Evolutionary conservation across 37 sponge, comb jelly and placozoan genomes (phyloP).

Genomic region (Halisarca cf. caerulea): DNA sequence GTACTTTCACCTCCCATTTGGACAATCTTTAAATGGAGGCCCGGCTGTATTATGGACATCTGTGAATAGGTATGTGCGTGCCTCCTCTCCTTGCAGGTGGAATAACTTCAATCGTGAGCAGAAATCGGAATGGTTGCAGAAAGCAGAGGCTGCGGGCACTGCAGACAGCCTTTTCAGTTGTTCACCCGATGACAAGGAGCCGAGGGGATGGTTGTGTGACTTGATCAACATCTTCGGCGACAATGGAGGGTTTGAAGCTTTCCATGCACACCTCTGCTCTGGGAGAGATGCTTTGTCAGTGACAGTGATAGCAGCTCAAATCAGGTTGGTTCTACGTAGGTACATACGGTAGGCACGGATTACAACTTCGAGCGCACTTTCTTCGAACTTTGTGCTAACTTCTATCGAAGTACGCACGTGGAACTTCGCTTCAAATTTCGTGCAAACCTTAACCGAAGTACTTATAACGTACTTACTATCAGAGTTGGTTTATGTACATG

Average conservation of each 20-base stretch:
- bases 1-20: no score
- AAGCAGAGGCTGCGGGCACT: background rate
- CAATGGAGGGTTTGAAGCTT: slow-evolving; percentile 71
- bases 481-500: no score
- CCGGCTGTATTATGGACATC: background rate
- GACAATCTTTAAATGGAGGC: background rate
- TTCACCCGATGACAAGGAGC: background rate
- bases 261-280: slow-evolving; percentile 60
- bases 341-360: background rate
- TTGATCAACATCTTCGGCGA: slow-evolving; percentile 90
- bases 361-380: no score
- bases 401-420: no score
- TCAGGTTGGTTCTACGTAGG: slow-evolving; percentile 49
- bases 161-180: background rate
- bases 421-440: no score
- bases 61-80: background rate
- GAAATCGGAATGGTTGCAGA: background rate
- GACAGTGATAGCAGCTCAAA: slow-evolving; percentile 75
- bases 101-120: background rate
- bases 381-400: no score
- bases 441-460: no score
- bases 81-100: background rate
- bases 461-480: no score
- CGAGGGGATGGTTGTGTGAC: slow-evolving; percentile 89
- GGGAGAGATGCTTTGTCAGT: slow-evolving; percentile 62